phyloP scores from a whole-genome alignment of 1,140 invertebrate genomes.

The Alviniconcha marisindica region DNA sequence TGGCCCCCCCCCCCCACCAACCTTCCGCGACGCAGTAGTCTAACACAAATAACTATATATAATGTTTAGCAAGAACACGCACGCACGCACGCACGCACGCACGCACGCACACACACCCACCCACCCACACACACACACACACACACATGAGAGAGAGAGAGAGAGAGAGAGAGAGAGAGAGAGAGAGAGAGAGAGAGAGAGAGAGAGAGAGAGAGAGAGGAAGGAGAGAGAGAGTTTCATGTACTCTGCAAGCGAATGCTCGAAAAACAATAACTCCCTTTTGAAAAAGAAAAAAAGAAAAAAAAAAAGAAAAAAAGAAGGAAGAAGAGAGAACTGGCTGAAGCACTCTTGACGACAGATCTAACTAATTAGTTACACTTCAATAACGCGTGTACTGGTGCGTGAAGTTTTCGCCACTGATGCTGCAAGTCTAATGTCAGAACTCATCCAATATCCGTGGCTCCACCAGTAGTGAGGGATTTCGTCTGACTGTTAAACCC shows the following conservation, averaged over 20 bases:
- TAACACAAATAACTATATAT: no score
- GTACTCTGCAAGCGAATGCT: background rate
- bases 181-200: background rate
- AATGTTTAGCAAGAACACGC: no score
- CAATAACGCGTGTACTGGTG: background rate
- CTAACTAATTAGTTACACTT: constrained; percentile 35
- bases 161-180: background rate
- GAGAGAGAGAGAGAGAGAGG: background rate
- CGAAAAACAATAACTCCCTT: background rate
- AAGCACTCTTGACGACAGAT: constrained; percentile 20
- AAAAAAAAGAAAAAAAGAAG: background rate
- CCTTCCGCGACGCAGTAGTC: no score
- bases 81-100: no score
- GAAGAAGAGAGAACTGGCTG: background rate
- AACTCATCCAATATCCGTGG: constrained; percentile 2
- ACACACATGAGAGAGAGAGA: background rate
- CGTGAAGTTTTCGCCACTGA: constrained; percentile 12
- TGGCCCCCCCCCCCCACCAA: no score
- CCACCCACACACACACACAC: background rate
- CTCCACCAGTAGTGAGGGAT: background rate
- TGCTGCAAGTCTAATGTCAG: background rate
- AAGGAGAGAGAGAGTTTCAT: no score
- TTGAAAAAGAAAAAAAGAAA: background rate
- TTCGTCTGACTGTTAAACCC: background rate
- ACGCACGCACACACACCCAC: no score